Evolutionary conservation across 1,140 invertebrate species (phyloP).

Genomic region (Leguminivora glycinivorella): DNA sequence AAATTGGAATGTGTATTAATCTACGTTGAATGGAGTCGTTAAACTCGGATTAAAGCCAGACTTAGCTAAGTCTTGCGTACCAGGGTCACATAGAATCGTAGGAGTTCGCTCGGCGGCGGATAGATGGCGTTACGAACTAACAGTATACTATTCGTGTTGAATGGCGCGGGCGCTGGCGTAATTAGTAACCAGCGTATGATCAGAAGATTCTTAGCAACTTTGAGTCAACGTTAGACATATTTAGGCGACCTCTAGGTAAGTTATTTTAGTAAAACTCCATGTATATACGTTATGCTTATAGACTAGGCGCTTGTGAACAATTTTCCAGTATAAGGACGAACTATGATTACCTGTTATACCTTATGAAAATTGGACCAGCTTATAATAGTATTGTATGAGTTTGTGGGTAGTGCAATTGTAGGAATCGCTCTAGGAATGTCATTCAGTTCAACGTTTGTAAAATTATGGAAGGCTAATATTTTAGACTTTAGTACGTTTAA

Average conservation of each 20-base stretch:
- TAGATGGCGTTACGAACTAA: slow-evolving; percentile 24
- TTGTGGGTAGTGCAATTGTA: not conserved
- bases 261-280: not conserved
- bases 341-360: not conserved
- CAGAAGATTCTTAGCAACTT: not conserved
- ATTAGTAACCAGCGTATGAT: not conserved
- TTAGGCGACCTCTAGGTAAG: not conserved
- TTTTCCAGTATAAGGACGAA: not conserved
- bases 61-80: slow-evolving; percentile 20
- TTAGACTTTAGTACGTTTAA: not conserved
- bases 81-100: slow-evolving; percentile 7
- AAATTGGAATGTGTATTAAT: slow-evolving; percentile 10
- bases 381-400: not conserved
- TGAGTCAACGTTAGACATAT: not conserved
- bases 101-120: not conserved
- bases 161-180: not conserved
- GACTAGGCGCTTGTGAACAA: not conserved
- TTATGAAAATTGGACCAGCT: not conserved
- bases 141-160: not conserved
- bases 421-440: not conserved
- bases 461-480: not conserved
- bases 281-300: not conserved
- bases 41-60: slow-evolving; percentile 26
- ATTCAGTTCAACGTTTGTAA: not conserved
- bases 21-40: not conserved